Evolutionary conservation across 2,113 vertebrate species (phyloP), one percentile per base, ranked within the genome.

Genomic region (Grus americana): DNA sequence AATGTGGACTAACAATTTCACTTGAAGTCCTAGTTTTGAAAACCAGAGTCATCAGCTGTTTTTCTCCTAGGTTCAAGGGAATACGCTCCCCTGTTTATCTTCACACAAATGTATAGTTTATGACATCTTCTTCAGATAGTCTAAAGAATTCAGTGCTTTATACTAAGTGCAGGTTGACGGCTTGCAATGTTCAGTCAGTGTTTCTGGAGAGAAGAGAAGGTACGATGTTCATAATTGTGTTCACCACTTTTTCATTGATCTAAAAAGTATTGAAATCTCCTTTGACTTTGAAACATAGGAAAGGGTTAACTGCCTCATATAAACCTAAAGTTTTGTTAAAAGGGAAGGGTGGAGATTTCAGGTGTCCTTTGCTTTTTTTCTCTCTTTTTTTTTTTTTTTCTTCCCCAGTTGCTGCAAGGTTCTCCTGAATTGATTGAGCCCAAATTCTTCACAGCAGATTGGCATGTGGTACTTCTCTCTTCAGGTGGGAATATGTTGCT

Each of bases 371-470:
- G 90, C 40, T 82, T 73, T 70, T 96, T 79, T 95, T 79, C 75
- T 67, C 79, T 91, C 63, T 70, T 19, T 42, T 40, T 30, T 29
- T 29, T 23, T 40, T 20, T 44, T 46, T 10, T 11, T 11, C 17
- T 40, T 23, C 55, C 11, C 22, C 71, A 99, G 99, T 94, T 99
- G 44, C 97, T 99, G 68, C 98, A 99, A 96, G 98, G 98, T 26
- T 99, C 98, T 70, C 97, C 98, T 86, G 99, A 99, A 75, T 18
- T 98, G 12, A 98, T 99, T 79, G 98, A 99, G 74, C 92, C 97
- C 9, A 98, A 23, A 71, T 98, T 95, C 50, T 92, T 98, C 63
- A 97, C 97, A 74, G 97, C 97, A 68, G 98, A 98, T 95, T 98
- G 98, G 95, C 98, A 98, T 79, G 94, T 96, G 47, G 70, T 97